Conservation (phyloP, 2,797 vertebrate genomes). For the Caiman crocodilus region DNA sequence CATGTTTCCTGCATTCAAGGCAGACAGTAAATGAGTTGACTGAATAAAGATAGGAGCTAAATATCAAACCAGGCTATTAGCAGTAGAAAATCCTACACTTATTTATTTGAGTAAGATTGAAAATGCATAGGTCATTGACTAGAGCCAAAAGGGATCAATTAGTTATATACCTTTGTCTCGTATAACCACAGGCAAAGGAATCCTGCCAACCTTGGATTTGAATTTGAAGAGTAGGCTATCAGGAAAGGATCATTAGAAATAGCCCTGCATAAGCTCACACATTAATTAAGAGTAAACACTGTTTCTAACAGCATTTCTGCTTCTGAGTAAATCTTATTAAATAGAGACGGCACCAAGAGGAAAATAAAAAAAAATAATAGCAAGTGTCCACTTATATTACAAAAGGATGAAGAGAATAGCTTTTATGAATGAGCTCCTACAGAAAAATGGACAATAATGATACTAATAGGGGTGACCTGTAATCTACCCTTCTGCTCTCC, state of each 20-base stretch:
- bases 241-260: conserved; percentile 8
- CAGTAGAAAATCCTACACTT: conserved; percentile 31
- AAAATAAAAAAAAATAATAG: conserved; percentile 16
- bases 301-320: not conserved
- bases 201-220: not conserved
- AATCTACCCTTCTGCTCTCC: not conserved
- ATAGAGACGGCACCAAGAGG: conserved; percentile 13
- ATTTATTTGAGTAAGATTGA: conserved; percentile 20
- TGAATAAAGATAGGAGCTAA: conserved; percentile 14
- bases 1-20: conserved; percentile 2
- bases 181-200: conserved; percentile 28
- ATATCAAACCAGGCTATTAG: not conserved
- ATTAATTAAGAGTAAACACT: conserved; percentile 57
- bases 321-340: not conserved
- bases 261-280: not conserved
- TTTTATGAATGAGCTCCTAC: not conserved
- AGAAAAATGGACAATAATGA: not conserved
- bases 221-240: conserved; percentile 44
- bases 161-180: conserved; percentile 24
- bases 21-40: not conserved
- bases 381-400: not conserved
- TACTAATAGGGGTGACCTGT: not conserved
- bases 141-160: conserved; percentile 34
- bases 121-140: not conserved
- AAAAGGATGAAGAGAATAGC: not conserved